These are phyloP conservation scores for Sceloporus tristichus DNA, from an alignment of 2,113 vertebrate genomes.

Conservation along the genomic window DNA sequence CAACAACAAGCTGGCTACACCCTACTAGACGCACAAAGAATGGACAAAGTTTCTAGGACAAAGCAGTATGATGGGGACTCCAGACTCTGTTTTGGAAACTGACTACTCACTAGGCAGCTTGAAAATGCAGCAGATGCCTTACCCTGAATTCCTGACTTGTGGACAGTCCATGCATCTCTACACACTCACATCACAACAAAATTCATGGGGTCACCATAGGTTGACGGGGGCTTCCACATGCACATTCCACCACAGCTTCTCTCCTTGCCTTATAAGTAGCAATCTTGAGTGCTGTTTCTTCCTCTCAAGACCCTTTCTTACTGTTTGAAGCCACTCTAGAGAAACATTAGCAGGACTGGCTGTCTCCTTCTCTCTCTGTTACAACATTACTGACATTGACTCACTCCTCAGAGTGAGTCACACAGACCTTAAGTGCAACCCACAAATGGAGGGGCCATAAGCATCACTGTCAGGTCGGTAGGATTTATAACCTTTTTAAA, in stretches of 20 bases:
- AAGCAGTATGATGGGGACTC: neutral
- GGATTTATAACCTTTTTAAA: slow-evolving; percentile 33
- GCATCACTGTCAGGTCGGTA: slow-evolving; percentile 20
- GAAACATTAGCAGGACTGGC: neutral
- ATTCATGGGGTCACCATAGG: too few relatives aligned
- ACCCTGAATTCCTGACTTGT: neutral
- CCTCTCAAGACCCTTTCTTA: neutral
- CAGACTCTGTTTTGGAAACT: neutral
- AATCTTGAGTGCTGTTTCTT: fast-evolving
- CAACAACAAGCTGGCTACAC: too few relatives aligned
- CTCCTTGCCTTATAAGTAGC: neutral
- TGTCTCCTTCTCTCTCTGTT: neutral
- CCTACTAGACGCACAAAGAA: neutral
- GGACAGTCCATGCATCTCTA: neutral
- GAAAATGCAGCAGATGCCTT: neutral
- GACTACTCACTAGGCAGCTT: neutral
- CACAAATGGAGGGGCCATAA: slow-evolving; percentile 51
- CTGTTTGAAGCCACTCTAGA: neutral
- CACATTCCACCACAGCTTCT: neutral
- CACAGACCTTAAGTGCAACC: slow-evolving; percentile 64
- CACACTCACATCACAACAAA: too few relatives aligned
- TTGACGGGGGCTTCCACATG: too few relatives aligned
- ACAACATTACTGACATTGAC: slow-evolving; percentile 44
- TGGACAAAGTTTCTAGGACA: neutral
- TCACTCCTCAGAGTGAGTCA: slow-evolving; percentile 60